Base-by-base conservation (phyloP, 2,113 vertebrate genomes). In the Leptobrachium leishanense region DNA sequence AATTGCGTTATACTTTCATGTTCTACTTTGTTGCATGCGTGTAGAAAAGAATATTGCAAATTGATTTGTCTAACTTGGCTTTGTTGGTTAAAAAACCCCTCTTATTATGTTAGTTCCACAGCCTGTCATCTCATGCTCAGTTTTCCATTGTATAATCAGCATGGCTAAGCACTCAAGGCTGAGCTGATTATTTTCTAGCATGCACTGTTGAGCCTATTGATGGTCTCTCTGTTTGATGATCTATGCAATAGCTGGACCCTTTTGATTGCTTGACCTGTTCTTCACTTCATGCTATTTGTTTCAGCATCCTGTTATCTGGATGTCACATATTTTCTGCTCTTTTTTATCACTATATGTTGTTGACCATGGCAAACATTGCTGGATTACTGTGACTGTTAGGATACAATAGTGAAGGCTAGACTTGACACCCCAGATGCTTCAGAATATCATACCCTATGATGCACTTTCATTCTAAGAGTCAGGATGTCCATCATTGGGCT, bases 1-100 rank as follows among this genome's bases (percentile, higher is more conserved):
- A 94, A 95, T 95, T 95, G 95, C 94, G 95, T 88, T 90, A 88
- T 85, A 89, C 95, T 96, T 97, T 97, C 93, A 96, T 95, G 96
- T 96, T 93, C 90, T 88, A 89, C 95, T 96, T 97, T 97, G 95
- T 93, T 92, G 92, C 89, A 82, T 87, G 91, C 85, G 89, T 83
- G 85, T 88, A 89, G 91, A 87, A 91, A 91, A 93, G 92, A 90
- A 95, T 97, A 97, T 97, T 97, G 94, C 95, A 95, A 95, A 98
- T 99, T 97, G 96, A 99, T 98, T 95, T 83, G 87, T 92, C 91
- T 91, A 87, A 77, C 81, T 85, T 74, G 86, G 90, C 89, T 96
- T 96, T 95, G 94, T 95, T 90, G 87, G 84, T 87, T 85, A 88
- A 66, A 74, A 59, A 40, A 54, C 6, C 2, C n/a, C 92, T 93